These are phyloP conservation scores for Clarias fuscus DNA, from an alignment of 2,797 vertebrate genomes.

Conservation along the genomic window DNA sequence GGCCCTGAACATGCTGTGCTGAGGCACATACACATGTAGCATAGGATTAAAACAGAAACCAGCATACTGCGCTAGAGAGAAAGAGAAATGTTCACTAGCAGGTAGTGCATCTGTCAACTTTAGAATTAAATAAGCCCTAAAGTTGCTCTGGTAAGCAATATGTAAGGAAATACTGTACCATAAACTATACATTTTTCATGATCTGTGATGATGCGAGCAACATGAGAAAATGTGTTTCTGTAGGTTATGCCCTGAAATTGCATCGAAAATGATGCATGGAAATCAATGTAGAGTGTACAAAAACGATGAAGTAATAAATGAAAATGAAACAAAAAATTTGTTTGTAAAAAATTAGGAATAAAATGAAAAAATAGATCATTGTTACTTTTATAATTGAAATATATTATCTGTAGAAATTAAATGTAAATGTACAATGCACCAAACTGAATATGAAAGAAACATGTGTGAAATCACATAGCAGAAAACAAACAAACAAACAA, in stretches of 20 bases:
- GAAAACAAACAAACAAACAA: too few relatives aligned
- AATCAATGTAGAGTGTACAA: neutral
- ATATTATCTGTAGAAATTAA: too few relatives aligned
- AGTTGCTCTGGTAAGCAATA: neutral
- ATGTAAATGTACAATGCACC: too few relatives aligned
- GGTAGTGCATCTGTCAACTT: neutral
- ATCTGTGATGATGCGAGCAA: neutral
- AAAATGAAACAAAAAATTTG: neutral
- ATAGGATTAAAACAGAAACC: neutral
- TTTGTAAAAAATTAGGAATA: too few relatives aligned
- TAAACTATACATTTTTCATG: neutral
- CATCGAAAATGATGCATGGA: neutral
- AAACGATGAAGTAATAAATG: neutral
- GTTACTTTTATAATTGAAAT: too few relatives aligned
- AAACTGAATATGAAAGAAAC: neutral
- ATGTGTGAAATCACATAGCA: neutral
- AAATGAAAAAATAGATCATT: too few relatives aligned
- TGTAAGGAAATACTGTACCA: neutral
- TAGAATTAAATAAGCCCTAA: neutral
- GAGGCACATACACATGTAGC: neutral
- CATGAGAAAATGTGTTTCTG: neutral
- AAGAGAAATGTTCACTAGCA: neutral
- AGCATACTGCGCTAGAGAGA: neutral
- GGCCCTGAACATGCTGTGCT: neutral
- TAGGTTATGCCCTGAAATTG: neutral